Evolutionary conservation across 2,888 invertebrate genomes (phyloP).

Genomic region (Tribolium freemani): DNA sequence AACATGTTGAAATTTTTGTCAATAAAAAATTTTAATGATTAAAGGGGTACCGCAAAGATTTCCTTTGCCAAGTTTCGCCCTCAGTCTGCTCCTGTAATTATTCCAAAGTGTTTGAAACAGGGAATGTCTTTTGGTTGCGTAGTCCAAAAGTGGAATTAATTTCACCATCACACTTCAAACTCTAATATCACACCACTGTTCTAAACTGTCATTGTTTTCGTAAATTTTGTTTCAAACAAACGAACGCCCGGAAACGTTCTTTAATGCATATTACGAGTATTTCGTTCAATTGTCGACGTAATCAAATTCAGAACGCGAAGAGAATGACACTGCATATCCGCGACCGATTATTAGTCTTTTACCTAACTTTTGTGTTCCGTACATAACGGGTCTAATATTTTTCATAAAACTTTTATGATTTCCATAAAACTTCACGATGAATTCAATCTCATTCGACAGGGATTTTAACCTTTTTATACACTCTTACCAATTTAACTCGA

Average conservation of each 20-base stretch:
- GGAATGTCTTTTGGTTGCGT: constrained; percentile 33
- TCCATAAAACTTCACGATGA: constrained; percentile 31
- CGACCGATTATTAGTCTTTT: constrained; percentile 41
- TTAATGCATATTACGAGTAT: constrained; percentile 10
- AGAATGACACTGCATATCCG: constrained; percentile 41
- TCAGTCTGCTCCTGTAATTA: constrained; percentile 36
- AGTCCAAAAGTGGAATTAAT: constrained; percentile 39
- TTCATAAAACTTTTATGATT: constrained; percentile 38
- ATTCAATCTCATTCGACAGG: constrained; percentile 30
- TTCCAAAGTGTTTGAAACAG: constrained; percentile 33
- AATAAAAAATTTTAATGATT: not conserved
- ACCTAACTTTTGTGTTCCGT: constrained; percentile 37
- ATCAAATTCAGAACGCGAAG: constrained; percentile 40
- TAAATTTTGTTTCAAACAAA: constrained; percentile 16
- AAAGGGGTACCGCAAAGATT: constrained; percentile 35
- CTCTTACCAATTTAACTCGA: constrained; percentile 23
- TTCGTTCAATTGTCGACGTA: constrained; percentile 33
- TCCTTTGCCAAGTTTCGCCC: constrained; percentile 32
- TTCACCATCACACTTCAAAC: constrained; percentile 14
- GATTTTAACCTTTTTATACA: constrained; percentile 18
- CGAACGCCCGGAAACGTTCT: not conserved
- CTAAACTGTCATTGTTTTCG: constrained; percentile 7
- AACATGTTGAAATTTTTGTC: constrained; percentile 12
- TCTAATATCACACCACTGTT: constrained; percentile 10
- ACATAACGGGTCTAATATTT: constrained; percentile 33